These are phyloP conservation scores for Agrochola macilenta DNA, from an alignment of 2,888 invertebrate genomes.

Conservation along the genomic window DNA sequence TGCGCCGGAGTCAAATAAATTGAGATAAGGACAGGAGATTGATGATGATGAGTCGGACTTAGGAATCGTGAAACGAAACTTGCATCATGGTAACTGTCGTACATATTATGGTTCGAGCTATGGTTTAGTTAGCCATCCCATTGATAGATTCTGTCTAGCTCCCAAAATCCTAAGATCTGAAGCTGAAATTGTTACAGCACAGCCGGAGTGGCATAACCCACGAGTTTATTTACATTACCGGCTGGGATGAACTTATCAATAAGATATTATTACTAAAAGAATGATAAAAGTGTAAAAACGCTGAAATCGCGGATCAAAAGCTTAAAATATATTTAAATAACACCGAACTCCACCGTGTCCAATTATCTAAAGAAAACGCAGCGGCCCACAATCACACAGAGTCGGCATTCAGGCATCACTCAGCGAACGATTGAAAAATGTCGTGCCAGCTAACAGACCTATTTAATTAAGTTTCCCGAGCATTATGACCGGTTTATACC, in stretches of 20 bases:
- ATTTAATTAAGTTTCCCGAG: constrained; percentile 86
- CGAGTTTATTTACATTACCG: neutral
- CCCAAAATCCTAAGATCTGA: neutral
- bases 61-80: neutral
- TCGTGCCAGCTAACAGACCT: constrained; percentile 77
- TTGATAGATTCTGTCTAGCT: neutral
- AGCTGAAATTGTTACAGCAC: neutral
- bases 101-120: neutral
- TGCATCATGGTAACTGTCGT: neutral
- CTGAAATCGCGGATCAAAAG: neutral
- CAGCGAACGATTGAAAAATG: constrained; percentile 81
- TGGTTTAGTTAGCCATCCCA: neutral
- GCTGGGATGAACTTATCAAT: neutral
- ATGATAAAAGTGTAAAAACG: neutral
- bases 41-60: neutral
- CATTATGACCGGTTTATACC: constrained; percentile 83
- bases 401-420: constrained; percentile 67
- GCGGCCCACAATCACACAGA: constrained; percentile 39
- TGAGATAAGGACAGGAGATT: too few relatives aligned
- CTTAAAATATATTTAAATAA: neutral
- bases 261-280: neutral
- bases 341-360: constrained; percentile 18
- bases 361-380: constrained; percentile 53
- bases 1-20: too few relatives aligned
- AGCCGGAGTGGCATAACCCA: too few relatives aligned